phyloP scores from a whole-genome alignment of 2,888 invertebrate species.

The Lypha dubia region DNA sequence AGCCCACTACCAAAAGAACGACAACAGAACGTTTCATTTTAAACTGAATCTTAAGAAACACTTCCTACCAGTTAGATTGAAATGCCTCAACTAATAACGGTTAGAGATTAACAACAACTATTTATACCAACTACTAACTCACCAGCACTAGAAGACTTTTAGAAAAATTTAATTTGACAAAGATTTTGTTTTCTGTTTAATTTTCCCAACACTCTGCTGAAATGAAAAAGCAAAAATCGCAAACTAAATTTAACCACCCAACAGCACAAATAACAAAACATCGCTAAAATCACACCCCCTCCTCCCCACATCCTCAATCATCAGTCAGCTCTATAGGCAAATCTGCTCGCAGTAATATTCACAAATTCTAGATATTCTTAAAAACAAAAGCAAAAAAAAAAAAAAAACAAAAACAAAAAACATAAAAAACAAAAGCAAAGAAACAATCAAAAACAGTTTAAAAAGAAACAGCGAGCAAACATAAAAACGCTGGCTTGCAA shows the following conservation, averaged over 20 bases:
- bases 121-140: constrained; percentile 72
- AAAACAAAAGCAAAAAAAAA: constrained; percentile 10
- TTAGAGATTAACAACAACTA: constrained; percentile 69
- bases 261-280: constrained; percentile 38
- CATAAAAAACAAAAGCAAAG: background rate
- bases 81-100: constrained; percentile 72
- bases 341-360: constrained; percentile 8
- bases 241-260: constrained; percentile 50
- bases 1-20: constrained; percentile 69
- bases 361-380: constrained; percentile 67
- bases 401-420: constrained; percentile 13
- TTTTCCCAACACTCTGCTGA: constrained; percentile 47
- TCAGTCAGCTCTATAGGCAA: background rate
- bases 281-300: background rate
- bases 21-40: constrained; percentile 73
- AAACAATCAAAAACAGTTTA: constrained; percentile 40
- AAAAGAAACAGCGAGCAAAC: constrained; percentile 18
- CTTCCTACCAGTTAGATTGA: constrained; percentile 64
- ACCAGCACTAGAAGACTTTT: constrained; percentile 50
- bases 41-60: constrained; percentile 37
- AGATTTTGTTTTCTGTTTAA: constrained; percentile 30
- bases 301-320: background rate
- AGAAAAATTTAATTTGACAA: constrained; percentile 64
- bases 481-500: constrained; percentile 34
- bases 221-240: constrained; percentile 23